Conservation (phyloP, 2,888 invertebrate species). For the Chromoteleia sp. region DNA sequence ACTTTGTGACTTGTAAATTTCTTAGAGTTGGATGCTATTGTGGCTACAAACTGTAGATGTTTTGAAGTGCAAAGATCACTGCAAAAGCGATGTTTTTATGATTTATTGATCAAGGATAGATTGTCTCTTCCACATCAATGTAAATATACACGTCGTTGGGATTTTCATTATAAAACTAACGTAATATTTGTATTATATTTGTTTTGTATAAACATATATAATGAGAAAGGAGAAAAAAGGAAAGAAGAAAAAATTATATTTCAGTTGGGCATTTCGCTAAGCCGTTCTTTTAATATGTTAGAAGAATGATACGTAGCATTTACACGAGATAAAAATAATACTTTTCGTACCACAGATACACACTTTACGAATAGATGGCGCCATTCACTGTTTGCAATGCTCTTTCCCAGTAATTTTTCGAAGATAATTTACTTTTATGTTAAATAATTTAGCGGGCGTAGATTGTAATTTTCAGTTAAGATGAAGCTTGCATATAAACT, state of each 20-base stretch:
- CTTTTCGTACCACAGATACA: neutral
- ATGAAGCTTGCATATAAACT: slow-evolving; percentile 3
- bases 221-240: neutral
- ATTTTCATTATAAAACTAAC: slow-evolving; percentile 21
- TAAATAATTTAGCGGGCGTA: slow-evolving; percentile 15
- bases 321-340: slow-evolving; percentile 15
- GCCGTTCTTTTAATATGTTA: slow-evolving; percentile 15
- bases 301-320: slow-evolving; percentile 28
- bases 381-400: slow-evolving; percentile 48
- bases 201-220: slow-evolving; percentile 49
- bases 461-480: slow-evolving; percentile 16
- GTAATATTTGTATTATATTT: slow-evolving; percentile 47
- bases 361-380: slow-evolving; percentile 27
- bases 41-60: too few relatives aligned
- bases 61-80: neutral
- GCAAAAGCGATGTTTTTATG: neutral
- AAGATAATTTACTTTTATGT: slow-evolving; percentile 30
- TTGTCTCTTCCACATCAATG: slow-evolving; percentile 39
- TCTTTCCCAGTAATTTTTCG: slow-evolving; percentile 35
- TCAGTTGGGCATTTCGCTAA: slow-evolving; percentile 44
- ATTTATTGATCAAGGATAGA: slow-evolving; percentile 5
- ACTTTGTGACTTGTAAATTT: neutral
- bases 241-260: neutral
- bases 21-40: neutral
- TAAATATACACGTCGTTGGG: slow-evolving; percentile 51